A percentile compares a stretch with the other conserved stretches of the same genome.
These are phyloP conservation scores for Ormyrus thymus DNA, from an alignment of 2,888 invertebrate species.

Conservation along the genomic window DNA sequence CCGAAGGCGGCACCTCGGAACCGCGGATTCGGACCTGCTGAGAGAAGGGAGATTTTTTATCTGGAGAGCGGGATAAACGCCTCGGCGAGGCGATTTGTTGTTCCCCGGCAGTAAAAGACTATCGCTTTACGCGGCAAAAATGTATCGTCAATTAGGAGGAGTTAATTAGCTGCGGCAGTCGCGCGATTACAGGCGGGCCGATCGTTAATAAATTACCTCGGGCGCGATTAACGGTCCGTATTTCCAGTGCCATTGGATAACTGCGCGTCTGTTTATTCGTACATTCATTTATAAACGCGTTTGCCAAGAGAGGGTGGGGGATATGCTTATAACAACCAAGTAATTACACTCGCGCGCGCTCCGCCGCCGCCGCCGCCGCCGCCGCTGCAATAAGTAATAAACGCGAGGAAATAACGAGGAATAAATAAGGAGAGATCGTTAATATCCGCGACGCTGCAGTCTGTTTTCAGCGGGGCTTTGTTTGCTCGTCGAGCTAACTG, in stretches of 20 bases:
- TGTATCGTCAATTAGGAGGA: conserved; percentile 20
- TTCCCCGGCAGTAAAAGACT: background rate
- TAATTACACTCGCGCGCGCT: conserved; percentile 59
- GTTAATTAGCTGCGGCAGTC: conserved; percentile 26
- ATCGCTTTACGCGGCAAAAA: background rate
- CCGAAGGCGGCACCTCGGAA: too few relatives aligned
- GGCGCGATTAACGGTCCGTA: conserved; percentile 52
- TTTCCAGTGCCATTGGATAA: conserved; percentile 60
- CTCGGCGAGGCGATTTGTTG: too few relatives aligned
- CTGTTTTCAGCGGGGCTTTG: conserved; percentile 33
- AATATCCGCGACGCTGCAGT: conserved; percentile 58
- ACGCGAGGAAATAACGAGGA: conserved; percentile 64
- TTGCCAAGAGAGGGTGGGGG: conserved; percentile 22
- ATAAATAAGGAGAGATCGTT: conserved; percentile 65
- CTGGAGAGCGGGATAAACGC: too few relatives aligned
- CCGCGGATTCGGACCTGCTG: too few relatives aligned
- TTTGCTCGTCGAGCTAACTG: conserved; percentile 33
- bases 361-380: conserved; percentile 12
- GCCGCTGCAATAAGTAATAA: conserved; percentile 61
- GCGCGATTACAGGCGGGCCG: conserved; percentile 57
- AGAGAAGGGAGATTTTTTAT: too few relatives aligned
- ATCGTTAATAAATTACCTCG: conserved; percentile 65
- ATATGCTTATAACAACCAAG: conserved; percentile 60
- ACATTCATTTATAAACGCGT: conserved; percentile 61
- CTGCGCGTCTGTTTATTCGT: conserved; percentile 58